Percentiles rank a stretch among this genome's conserved stretches.
Conservation (phyloP, 2,113 vertebrate genomes). For the Brachyhypopomus occidentalis region DNA sequence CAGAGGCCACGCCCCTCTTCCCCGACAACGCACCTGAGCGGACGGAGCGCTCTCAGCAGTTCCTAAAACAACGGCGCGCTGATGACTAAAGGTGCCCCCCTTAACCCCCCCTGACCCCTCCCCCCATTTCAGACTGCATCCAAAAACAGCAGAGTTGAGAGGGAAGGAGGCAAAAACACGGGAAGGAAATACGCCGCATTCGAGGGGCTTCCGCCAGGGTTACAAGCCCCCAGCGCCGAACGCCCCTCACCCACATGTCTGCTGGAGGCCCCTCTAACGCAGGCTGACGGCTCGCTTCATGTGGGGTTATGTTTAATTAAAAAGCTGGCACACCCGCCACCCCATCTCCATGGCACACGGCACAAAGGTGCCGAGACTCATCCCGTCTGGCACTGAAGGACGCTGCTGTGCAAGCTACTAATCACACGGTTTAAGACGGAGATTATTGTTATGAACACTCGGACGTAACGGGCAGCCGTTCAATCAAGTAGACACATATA, state of each 20-base stretch:
- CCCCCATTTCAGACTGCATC: too few relatives aligned
- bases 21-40: background rate
- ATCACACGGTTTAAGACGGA: background rate
- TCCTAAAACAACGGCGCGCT: background rate
- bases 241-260: slow-evolving; percentile 68
- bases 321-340: slow-evolving; percentile 56
- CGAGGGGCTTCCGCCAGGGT: background rate
- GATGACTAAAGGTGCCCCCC: background rate
- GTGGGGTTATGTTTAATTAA: slow-evolving; percentile 74
- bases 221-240: slow-evolving; percentile 55
- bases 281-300: slow-evolving; percentile 73
- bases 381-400: background rate
- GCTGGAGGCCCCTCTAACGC: slow-evolving; percentile 70
- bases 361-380: slow-evolving; percentile 39
- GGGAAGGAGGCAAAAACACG: background rate
- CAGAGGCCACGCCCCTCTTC: background rate
- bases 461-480: background rate
- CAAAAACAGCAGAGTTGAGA: background rate
- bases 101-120: too few relatives aligned
- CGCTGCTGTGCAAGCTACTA: background rate
- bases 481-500: background rate
- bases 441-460: background rate
- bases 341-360: slow-evolving; percentile 30
- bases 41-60: slow-evolving; percentile 16
- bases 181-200: background rate